Evolutionary conservation across 2,113 vertebrate species (phyloP).

Genomic region (Castor canadensis): DNA sequence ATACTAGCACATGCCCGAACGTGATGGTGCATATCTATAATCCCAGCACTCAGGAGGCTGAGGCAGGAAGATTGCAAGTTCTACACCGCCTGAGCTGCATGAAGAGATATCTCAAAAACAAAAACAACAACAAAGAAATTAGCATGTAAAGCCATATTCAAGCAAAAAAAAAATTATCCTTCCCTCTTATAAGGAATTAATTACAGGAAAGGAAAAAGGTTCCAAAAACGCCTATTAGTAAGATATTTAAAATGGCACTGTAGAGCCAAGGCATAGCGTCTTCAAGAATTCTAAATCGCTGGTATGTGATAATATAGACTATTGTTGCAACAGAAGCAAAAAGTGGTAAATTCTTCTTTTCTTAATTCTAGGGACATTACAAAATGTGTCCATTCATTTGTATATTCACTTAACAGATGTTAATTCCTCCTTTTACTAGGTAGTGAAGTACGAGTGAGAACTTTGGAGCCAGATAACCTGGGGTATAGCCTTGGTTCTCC

Average conservation of each 20-base stretch:
- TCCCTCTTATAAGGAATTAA: neutral
- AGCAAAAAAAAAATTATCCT: neutral
- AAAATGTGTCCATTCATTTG: neutral
- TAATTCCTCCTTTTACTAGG: neutral
- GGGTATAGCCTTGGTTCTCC: neutral
- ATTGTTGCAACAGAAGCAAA: neutral
- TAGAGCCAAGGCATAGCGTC: neutral
- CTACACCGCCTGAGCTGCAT: no score
- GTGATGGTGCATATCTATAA: neutral
- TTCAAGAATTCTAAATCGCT: neutral
- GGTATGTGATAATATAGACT: neutral
- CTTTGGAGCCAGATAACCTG: neutral
- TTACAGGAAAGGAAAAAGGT: neutral
- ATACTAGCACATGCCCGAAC: neutral
- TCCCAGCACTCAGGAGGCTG: neutral
- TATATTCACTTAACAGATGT: neutral
- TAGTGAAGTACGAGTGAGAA: neutral
- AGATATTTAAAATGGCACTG: neutral
- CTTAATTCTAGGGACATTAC: constrained; percentile 24
- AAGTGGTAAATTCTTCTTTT: neutral
- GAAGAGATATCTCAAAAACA: neutral
- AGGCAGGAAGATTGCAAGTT: neutral
- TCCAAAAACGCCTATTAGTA: neutral
- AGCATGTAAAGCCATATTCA: neutral
- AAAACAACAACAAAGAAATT: neutral